Base-by-base conservation (phyloP, 2,797 vertebrate species). In the Cetoscarus ocellatus region DNA sequence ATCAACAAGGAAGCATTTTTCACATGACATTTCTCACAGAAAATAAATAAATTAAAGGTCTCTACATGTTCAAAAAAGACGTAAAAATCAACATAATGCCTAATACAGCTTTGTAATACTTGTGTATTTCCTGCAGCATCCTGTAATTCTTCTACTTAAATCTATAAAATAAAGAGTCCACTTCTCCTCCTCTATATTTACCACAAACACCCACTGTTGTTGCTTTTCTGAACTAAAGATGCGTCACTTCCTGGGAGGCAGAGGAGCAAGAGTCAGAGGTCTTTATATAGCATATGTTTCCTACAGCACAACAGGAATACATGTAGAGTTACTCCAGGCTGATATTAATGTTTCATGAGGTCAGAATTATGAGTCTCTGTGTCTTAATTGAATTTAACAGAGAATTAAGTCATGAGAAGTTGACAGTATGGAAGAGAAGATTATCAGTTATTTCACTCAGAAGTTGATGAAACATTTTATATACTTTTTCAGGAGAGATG, bases 101-200 rank as follows among this genome's bases (percentile, higher is more conserved):
- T 27, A 2, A 27, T 27, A 27, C 27, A 27, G 27, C 38, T 39
- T 39, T 39, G 14, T 53, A 27, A 14, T 40, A 18, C 6, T 15
- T 7, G 14, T 13, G 13, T 34, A 47, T 49, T 54, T 13, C 43
- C 12, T 13, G 0, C 17, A 0, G 27, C 2, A n/a, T 14, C 3
- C 17, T 19, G 8, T 43, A 2, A 0, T 36, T n/a, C 5, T 61
- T 39, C n/a, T 8, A 10, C 6, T 6, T 8, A 3, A 36, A n/a
- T 3, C 27, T 42, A 61, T 18, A 42, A 68, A 60, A 44, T 52
- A 59, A 9, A 55, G 3, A 57, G 4, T 10, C 15, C 10, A 67
- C 65, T 75, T 82, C 73, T 59, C 8, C 70, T 60, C 75, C 61
- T 74, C 66, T 78, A 35, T 64, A 52, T 73, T 67, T 62, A 70